These are phyloP conservation scores for Siphamia tubifer DNA, from an alignment of 2,113 vertebrate species.

Conservation along the genomic window DNA sequence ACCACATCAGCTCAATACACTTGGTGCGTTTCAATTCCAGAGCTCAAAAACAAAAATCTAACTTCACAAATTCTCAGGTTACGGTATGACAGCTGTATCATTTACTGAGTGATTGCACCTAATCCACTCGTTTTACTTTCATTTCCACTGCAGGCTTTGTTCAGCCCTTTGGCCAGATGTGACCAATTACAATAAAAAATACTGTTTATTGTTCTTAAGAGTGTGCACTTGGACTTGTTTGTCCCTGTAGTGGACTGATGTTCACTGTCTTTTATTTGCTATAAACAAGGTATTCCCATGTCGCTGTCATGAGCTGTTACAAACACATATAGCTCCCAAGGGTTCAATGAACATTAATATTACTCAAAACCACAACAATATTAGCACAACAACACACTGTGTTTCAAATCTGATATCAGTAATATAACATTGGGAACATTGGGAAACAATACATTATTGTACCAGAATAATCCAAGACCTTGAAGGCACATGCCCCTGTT, in stretches of 20 bases:
- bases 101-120: not conserved
- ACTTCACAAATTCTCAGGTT: not conserved
- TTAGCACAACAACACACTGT: slow-evolving; percentile 17
- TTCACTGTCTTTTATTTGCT: slow-evolving; percentile 12
- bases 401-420: not conserved
- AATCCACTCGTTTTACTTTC: slow-evolving; percentile 3
- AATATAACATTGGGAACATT: slow-evolving; percentile 4
- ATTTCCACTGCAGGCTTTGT: not conserved
- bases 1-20: slow-evolving; percentile 24
- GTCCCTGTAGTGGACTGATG: not conserved
- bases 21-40: not conserved
- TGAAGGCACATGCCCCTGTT: not conserved
- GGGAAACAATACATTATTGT: slow-evolving; percentile 14
- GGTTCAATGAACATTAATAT: slow-evolving; percentile 1
- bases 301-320: not conserved
- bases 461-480: not conserved
- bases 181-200: slow-evolving; percentile 32
- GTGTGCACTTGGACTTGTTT: not conserved
- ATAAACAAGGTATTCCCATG: not conserved
- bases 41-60: not conserved
- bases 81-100: not conserved
- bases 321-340: slow-evolving; percentile 9
- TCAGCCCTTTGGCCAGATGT: not conserved
- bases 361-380: slow-evolving; percentile 25
- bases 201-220: slow-evolving; percentile 19